Evolutionary conservation across 1,140 invertebrate species (phyloP), one percentile per base, ranked within the genome.

Genomic region (Bombus superbus): DNA sequence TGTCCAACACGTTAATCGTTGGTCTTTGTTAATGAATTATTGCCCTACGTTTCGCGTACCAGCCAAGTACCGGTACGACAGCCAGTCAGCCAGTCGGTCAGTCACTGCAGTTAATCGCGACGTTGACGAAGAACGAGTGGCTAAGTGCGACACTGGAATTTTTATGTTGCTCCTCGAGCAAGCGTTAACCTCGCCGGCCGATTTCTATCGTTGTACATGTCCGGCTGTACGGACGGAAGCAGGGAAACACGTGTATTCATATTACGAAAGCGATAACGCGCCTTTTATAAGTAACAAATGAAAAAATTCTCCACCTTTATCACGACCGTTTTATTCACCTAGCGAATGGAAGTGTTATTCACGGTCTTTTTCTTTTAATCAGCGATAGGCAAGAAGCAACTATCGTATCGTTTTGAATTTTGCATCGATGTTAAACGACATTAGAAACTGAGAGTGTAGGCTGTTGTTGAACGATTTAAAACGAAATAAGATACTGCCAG

Each of bases 41-140:
- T 87, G 74, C 57, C 81, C 28, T 44, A 28, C 86, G 38, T n/a
- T 62, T 44, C 40, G 47, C 80, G n/a, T 68, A 83, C 38, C 22
- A 72, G 38, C 59, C 66, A 64, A 69, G 57, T 25, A n/a, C 25
- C 40, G 35, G 32, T 68, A 77, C 86, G 79, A 89, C 88, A 84
- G 47, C 86, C 86, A 77, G 86, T 53, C 76, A 69, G 38, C 38
- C 38, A 38, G 38, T 38, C 47, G 22, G 76, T 73, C 77, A 57
- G 62, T 78, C 74, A 47, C n/a, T 38, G 38, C 38, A 38, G 62
- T 64, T 73, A 77, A 83, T 83, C 74, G 72, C 59, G 89, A 90
- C 88, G 72, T 90, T 90, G 89, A 90, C 86, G 88, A 90, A 88
- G 88, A 90, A 32, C 86, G 88, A 89, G 86, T 83, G 76, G 76